phyloP scores from a whole-genome alignment of 2,113 vertebrate species.

The Pelobates fuscus region DNA sequence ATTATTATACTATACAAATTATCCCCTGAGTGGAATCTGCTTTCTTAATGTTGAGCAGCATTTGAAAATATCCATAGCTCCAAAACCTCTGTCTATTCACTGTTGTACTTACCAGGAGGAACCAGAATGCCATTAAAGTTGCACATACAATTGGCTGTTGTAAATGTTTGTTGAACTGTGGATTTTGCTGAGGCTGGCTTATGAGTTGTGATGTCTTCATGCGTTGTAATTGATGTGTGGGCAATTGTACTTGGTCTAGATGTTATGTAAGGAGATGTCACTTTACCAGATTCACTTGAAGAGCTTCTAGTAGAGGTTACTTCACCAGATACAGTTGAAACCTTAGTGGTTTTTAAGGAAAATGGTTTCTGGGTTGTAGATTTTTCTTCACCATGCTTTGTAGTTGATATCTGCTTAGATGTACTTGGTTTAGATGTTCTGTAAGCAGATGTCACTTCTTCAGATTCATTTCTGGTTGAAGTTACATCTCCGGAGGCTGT shows the following conservation, averaged over 20 bases:
- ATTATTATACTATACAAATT: no score
- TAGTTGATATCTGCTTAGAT: no score
- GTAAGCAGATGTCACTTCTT: no score
- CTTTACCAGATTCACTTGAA: not conserved
- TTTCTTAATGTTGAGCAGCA: not conserved
- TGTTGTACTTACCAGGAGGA: conserved; percentile 8
- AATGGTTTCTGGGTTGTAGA: not conserved
- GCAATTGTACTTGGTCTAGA: not conserved
- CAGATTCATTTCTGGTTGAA: not conserved
- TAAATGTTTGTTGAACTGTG: conserved; percentile 11
- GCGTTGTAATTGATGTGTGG: not conserved
- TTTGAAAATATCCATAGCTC: no score
- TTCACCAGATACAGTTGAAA: conserved; percentile 23
- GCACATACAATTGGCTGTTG: conserved; percentile 13
- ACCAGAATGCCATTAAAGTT: conserved; percentile 31
- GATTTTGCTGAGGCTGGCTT: not conserved
- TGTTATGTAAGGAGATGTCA: not conserved
- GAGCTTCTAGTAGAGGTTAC: not conserved
- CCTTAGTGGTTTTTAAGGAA: conserved; percentile 10
- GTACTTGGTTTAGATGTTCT: no score
- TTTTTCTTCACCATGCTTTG: not conserved
- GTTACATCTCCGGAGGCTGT: not conserved
- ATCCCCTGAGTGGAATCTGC: not conserved
- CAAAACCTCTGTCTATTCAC: no score
- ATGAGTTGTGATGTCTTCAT: conserved; percentile 13